Evolutionary conservation across 2,888 invertebrate genomes (phyloP).

Genomic region (Geotrupes spiniger): DNA sequence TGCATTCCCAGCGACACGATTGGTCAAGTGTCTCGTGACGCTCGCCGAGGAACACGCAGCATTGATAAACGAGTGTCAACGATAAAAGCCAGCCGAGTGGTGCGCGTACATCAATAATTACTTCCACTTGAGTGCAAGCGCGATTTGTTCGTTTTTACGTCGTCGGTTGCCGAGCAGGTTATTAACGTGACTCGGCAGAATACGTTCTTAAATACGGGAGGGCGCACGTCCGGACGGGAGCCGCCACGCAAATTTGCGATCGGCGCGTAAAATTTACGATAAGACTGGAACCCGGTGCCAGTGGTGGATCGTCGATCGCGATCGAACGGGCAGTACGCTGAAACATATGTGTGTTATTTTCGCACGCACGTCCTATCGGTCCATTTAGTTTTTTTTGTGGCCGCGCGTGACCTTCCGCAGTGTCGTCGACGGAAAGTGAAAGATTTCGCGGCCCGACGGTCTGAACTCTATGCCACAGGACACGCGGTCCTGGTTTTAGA

Average conservation of each 20-base stretch:
- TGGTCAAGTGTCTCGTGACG: slow-evolving; percentile 24
- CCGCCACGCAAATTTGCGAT: slow-evolving; percentile 2
- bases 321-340: not conserved
- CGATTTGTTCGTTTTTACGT: slow-evolving; percentile 21
- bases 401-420: not conserved
- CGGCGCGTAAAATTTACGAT: slow-evolving; percentile 14
- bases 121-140: slow-evolving; percentile 22
- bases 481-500: not conserved
- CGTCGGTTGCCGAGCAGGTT: slow-evolving; percentile 25
- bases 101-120: slow-evolving; percentile 22
- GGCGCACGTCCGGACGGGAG: slow-evolving; percentile 6
- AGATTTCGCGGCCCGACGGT: too few relatives aligned
- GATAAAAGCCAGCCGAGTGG: slow-evolving; percentile 11
- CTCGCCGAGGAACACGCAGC: slow-evolving; percentile 12
- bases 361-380: not conserved
- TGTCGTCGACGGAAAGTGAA: not conserved
- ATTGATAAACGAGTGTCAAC: slow-evolving; percentile 22
- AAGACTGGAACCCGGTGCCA: too few relatives aligned
- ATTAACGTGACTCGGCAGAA: slow-evolving; percentile 36
- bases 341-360: slow-evolving; percentile 17
- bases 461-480: too few relatives aligned
- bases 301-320: not conserved
- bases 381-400: not conserved
- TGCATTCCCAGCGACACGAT: slow-evolving; percentile 7
- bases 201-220: slow-evolving; percentile 30